Conservation (phyloP, 2,888 invertebrate species). For the Deilephila elpenor region DNA sequence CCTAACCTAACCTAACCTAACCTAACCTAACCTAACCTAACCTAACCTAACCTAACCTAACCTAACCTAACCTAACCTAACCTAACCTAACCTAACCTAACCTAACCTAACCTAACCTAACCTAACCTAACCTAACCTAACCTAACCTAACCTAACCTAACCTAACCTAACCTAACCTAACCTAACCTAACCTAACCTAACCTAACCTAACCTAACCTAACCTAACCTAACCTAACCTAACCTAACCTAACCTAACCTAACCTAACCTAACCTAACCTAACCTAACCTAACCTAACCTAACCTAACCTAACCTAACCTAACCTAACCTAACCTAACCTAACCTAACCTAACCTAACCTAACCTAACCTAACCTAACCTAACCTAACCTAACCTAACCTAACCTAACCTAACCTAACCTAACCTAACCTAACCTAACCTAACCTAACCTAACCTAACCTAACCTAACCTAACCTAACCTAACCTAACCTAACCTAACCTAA, state of each 20-base stretch:
- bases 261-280: slow-evolving; percentile 43
- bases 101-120: slow-evolving; percentile 39
- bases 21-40: slow-evolving; percentile 31
- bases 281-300: slow-evolving; percentile 45
- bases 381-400: slow-evolving; percentile 41
- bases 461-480: slow-evolving; percentile 42
- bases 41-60: slow-evolving; percentile 39
- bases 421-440: slow-evolving; percentile 22
- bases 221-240: slow-evolving; percentile 43
- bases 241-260: slow-evolving; percentile 38
- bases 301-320: slow-evolving; percentile 40
- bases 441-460: slow-evolving; percentile 36
- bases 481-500: slow-evolving; percentile 42
- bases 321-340: slow-evolving; percentile 45
- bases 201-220: slow-evolving; percentile 41
- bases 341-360: slow-evolving; percentile 45
- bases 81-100: slow-evolving; percentile 41
- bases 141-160: slow-evolving; percentile 40
- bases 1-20: slow-evolving; percentile 31
- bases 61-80: slow-evolving; percentile 42
- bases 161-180: slow-evolving; percentile 39
- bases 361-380: slow-evolving; percentile 42
- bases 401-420: slow-evolving; percentile 41
- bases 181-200: slow-evolving; percentile 40
- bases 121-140: slow-evolving; percentile 42